Evolutionary conservation across 2,888 invertebrate species (phyloP).

Genomic region (Drosophila seclusa): DNA sequence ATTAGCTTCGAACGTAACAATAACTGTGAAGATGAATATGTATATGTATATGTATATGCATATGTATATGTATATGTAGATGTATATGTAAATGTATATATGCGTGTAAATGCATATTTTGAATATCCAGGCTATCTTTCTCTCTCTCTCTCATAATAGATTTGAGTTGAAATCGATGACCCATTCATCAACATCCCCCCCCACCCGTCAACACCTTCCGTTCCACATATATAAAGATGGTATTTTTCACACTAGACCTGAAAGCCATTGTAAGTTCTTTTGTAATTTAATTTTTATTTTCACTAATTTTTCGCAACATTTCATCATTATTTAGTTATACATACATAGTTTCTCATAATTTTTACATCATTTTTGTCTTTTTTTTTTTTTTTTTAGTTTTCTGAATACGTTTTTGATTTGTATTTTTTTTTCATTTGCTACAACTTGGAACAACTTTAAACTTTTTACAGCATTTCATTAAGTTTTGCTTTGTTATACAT

Average conservation of each 20-base stretch:
- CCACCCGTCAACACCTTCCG: too few relatives aligned
- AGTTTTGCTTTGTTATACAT: slow-evolving; percentile 41
- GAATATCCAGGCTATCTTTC: too few relatives aligned
- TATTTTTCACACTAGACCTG: neutral
- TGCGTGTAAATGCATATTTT: too few relatives aligned
- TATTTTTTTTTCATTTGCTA: slow-evolving; percentile 41
- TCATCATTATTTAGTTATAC: slow-evolving; percentile 68
- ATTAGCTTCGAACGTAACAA: neutral
- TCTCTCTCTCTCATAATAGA: neutral
- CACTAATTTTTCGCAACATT: slow-evolving; percentile 73
- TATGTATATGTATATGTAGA: neutral
- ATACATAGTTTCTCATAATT: slow-evolving; percentile 71
- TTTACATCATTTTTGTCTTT: slow-evolving; percentile 63
- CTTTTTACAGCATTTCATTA: slow-evolving; percentile 71
- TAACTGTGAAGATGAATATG: neutral
- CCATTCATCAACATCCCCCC: too few relatives aligned
- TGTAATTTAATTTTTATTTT: slow-evolving; percentile 62
- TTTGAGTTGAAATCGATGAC: neutral
- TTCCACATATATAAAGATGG: neutral
- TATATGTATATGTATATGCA: neutral
- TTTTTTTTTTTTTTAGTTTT: slow-evolving; percentile 21
- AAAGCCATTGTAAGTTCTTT: slow-evolving; percentile 7
- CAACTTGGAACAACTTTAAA: slow-evolving; percentile 69
- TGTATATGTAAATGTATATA: too few relatives aligned
- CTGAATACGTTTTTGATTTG: slow-evolving; percentile 3